Evolutionary conservation across 2,797 vertebrate genomes (phyloP).

Genomic region (Scarus forsteni): DNA sequence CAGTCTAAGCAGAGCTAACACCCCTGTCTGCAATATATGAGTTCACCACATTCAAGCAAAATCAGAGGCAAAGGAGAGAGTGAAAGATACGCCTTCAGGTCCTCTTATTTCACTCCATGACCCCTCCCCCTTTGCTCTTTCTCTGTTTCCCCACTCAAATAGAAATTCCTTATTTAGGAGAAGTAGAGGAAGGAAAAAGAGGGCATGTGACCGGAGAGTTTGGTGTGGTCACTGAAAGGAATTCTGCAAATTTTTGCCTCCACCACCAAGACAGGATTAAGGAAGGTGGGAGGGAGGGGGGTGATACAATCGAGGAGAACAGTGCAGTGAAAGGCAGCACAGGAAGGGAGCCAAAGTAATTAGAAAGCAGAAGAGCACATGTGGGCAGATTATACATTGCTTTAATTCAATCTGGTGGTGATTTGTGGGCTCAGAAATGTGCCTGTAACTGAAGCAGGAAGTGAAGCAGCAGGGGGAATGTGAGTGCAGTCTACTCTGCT

Average conservation of each 20-base stretch:
- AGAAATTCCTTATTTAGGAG: constrained; percentile 82
- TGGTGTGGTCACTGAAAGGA: constrained; percentile 77
- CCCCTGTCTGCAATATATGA: constrained; percentile 61
- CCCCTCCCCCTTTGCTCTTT: constrained; percentile 58
- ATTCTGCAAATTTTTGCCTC: constrained; percentile 80
- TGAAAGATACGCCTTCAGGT: constrained; percentile 54
- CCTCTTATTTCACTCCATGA: constrained; percentile 69
- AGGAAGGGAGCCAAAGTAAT: constrained; percentile 48
- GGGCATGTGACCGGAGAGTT: constrained; percentile 70
- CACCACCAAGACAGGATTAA: constrained; percentile 56
- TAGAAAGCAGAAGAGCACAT: constrained; percentile 44
- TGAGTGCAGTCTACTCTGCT: constrained; percentile 9
- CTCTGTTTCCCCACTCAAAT: constrained; percentile 59
- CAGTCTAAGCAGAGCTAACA: constrained; percentile 52
- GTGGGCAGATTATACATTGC: constrained; percentile 35
- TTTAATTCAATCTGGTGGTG: constrained; percentile 43
- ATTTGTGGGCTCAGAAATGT: constrained; percentile 39
- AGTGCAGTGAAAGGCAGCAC: constrained; percentile 36
- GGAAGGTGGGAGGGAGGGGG: constrained; percentile 25
- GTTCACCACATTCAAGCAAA: constrained; percentile 67
- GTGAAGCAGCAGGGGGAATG: constrained; percentile 51
- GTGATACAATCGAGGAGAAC: constrained; percentile 52
- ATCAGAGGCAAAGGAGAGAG: constrained; percentile 43
- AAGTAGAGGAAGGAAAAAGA: constrained; percentile 68
- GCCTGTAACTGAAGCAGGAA: constrained; percentile 48